Conservation (phyloP, 2,113 vertebrate species). For the cattle (Bos taurus) region DNA sequence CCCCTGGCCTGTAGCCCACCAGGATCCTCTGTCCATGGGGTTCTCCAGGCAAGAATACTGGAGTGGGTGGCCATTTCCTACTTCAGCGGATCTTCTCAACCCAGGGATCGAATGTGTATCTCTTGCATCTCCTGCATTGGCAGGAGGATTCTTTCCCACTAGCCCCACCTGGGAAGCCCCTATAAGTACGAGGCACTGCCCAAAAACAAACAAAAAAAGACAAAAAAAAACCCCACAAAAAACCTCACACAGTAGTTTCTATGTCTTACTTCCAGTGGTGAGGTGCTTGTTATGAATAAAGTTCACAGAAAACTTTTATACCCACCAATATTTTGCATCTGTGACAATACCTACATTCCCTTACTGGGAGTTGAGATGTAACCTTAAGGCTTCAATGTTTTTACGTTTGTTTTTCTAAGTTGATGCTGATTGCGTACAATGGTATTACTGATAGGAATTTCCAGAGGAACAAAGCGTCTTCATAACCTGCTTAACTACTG, state of each 20-base stretch:
- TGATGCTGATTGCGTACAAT: not conserved
- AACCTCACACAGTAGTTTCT: not conserved
- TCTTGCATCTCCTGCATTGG: no score
- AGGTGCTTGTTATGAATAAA: not conserved
- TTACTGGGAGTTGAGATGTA: not conserved
- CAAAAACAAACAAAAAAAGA: not conserved
- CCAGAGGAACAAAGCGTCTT: not conserved
- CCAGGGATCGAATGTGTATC: no score
- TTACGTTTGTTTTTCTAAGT: not conserved
- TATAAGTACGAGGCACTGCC: no score
- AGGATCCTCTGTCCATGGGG: no score
- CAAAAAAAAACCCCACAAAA: no score
- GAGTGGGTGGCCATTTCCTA: no score
- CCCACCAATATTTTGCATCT: not conserved
- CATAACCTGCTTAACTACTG: not conserved
- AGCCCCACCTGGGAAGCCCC: no score
- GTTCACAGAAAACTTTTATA: not conserved
- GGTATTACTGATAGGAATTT: not conserved
- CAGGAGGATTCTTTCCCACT: no score
- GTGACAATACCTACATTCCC: not conserved
- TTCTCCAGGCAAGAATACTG: no score
- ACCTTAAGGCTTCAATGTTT: rapidly evolving
- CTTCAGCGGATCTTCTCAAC: no score
- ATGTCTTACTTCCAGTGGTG: rapidly evolving
- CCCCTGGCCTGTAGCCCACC: no score